phyloP scores from a whole-genome alignment of 2,113 vertebrate genomes.

The Alectura lathami region DNA sequence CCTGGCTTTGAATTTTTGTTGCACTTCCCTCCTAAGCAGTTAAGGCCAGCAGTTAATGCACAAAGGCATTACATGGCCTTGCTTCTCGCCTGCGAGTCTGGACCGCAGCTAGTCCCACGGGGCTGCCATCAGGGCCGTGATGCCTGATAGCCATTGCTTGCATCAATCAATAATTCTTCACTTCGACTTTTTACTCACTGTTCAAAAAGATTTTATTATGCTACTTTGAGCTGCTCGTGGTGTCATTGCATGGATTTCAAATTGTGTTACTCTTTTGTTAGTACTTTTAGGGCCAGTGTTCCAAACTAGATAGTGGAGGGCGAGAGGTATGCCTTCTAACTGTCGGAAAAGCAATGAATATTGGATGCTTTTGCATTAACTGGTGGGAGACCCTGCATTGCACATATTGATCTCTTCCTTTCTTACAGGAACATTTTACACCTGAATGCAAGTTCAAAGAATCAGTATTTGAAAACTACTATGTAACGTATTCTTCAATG shows the following conservation, averaged over 20 bases:
- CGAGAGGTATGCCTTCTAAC: background rate
- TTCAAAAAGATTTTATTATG: background rate
- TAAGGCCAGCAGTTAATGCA: background rate
- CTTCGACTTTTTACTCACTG: background rate
- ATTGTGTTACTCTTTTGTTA: constrained; percentile 30
- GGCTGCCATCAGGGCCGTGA: background rate
- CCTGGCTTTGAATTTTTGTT: background rate
- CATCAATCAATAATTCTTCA: constrained; percentile 7
- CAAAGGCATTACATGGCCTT: accelerated
- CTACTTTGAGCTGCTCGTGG: background rate
- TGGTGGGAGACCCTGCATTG: background rate
- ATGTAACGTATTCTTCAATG: constrained; percentile 99
- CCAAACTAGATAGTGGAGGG: background rate
- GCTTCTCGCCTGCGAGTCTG: background rate
- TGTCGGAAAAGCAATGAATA: background rate
- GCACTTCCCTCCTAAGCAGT: background rate
- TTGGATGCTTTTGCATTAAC: background rate
- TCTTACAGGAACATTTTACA: constrained; percentile 95
- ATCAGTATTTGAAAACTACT: constrained; percentile 99
- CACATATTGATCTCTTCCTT: constrained; percentile 25
- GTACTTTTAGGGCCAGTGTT: background rate
- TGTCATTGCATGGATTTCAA: background rate
- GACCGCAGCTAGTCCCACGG: background rate
- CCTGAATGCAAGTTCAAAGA: constrained; percentile 99
- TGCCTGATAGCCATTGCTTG: background rate